Conservation (phyloP, 1,140 invertebrate genomes). For the Aporrectodea caliginosa region DNA sequence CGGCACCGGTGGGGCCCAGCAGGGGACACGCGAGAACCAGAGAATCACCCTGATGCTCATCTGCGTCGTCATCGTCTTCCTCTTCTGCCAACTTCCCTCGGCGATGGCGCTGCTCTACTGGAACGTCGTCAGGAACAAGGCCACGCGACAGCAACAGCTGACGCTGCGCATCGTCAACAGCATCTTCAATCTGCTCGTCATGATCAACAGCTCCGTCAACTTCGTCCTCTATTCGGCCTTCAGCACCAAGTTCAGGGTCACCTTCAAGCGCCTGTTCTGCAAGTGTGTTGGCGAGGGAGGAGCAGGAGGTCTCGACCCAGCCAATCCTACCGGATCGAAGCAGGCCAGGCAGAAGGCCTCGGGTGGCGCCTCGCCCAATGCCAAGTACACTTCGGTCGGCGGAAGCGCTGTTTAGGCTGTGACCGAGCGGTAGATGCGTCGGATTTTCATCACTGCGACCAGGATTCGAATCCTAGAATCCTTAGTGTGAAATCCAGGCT, state of each 20-base stretch:
- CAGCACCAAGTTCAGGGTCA: constrained; percentile 70
- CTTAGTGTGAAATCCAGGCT: no score
- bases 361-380: no score
- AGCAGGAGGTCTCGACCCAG: no score
- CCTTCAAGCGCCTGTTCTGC: constrained; percentile 65
- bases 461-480: no score
- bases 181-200: constrained; percentile 68
- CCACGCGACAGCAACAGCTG: constrained; percentile 54
- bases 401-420: no score
- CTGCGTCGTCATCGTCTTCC: constrained; percentile 31
- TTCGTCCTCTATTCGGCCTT: constrained; percentile 75
- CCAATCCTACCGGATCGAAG: no score
- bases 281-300: constrained; percentile 42
- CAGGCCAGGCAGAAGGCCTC: no score
- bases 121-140: constrained; percentile 30
- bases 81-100: constrained; percentile 28
- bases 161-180: constrained; percentile 61
- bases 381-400: no score
- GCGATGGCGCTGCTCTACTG: constrained; percentile 28
- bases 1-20: constrained; percentile 20
- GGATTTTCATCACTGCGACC: no score
- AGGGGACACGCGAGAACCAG: constrained; percentile 13
- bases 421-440: no score
- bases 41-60: constrained; percentile 32
- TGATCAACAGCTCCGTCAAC: constrained; percentile 69